Percentiles rank a stretch among this genome's conserved stretches.
Conservation (phyloP, 2,113 vertebrate genomes). For the Rhabdornis inornatus region DNA sequence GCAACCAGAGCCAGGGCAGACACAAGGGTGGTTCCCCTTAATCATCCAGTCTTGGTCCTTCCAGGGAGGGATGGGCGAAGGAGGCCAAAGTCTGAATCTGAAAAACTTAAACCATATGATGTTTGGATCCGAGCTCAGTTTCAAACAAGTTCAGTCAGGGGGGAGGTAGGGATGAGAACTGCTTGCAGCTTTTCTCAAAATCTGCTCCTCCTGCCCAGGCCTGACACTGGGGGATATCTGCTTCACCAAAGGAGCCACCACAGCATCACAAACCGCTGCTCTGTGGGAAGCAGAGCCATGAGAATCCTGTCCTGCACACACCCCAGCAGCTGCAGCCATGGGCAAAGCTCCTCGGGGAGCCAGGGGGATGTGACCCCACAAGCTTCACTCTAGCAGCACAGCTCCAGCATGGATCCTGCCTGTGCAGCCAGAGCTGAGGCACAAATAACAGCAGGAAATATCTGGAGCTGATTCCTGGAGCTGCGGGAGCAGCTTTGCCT, state of each 20-base stretch:
- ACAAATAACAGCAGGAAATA: neutral
- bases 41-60: neutral
- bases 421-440: neutral
- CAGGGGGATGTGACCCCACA: neutral
- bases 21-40: neutral
- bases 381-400: neutral
- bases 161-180: neutral
- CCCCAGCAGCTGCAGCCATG: fast-evolving
- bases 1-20: neutral
- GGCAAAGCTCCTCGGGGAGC: neutral
- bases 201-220: neutral
- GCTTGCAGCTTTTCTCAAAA: neutral
- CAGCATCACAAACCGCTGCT: neutral
- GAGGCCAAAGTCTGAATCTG: neutral
- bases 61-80: neutral
- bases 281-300: fast-evolving
- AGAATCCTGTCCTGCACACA: neutral
- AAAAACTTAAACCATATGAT: neutral
- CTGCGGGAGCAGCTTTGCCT: fast-evolving
- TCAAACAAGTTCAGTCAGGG: neutral
- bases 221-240: neutral
- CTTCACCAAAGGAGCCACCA: neutral
- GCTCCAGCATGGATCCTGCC: neutral
- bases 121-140: neutral
- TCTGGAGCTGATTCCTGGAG: neutral